These are phyloP conservation scores for Scomber japonicus DNA, from an alignment of 2,113 vertebrate species.

Conservation along the genomic window DNA sequence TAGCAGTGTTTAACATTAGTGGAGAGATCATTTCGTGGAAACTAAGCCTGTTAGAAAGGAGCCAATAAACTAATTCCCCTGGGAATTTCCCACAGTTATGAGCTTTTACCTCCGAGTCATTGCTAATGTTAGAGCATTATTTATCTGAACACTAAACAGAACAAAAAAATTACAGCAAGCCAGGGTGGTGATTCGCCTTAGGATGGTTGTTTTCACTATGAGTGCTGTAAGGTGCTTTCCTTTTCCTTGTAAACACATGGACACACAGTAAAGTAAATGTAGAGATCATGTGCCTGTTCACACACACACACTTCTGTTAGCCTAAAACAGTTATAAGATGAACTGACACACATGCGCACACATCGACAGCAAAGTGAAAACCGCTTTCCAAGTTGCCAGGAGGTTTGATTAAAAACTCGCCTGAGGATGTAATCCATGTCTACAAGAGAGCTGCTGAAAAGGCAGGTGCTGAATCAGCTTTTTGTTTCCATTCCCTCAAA, in stretches of 20 bases:
- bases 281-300: not conserved
- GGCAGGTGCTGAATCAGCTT: slow-evolving; percentile 29
- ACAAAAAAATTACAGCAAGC: not conserved
- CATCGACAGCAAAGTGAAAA: slow-evolving; percentile 17
- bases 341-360: not conserved
- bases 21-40: slow-evolving; percentile 34
- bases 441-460: not conserved
- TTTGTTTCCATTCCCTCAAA: slow-evolving; percentile 5
- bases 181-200: not conserved
- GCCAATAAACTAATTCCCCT: slow-evolving; percentile 29
- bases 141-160: slow-evolving; percentile 10
- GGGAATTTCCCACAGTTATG: slow-evolving; percentile 37
- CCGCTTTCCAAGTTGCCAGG: slow-evolving; percentile 18
- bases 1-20: slow-evolving; percentile 1
- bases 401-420: slow-evolving; percentile 47
- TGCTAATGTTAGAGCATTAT: not conserved
- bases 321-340: not conserved
- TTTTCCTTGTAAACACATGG: not conserved
- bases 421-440: slow-evolving; percentile 29
- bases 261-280: not conserved
- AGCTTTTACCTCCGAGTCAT: slow-evolving; percentile 16
- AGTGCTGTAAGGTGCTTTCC: not conserved
- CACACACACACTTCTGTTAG: not conserved
- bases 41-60: slow-evolving; percentile 23
- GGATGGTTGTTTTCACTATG: not conserved